Base-by-base conservation (phyloP, 1,140 invertebrate genomes). In the Pogonomyrmex californicus region DNA sequence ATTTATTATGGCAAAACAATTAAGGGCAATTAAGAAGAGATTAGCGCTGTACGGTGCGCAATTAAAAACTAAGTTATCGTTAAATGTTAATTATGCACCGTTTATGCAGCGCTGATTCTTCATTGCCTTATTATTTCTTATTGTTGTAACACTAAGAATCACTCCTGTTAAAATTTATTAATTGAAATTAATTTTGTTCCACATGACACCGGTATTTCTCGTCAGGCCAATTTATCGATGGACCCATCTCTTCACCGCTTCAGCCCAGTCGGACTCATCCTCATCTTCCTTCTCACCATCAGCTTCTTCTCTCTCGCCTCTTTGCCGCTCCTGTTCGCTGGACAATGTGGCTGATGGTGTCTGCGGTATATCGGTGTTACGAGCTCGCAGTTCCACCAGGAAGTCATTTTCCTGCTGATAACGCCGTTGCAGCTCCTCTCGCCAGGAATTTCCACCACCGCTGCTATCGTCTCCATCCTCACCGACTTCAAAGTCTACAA, bases 191-290 rank as follows among this genome's bases (percentile, higher is more conserved):
- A 2, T n/a, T 68, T 68, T 68, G n/a, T 7, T 30, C 2, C 12
- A 14, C 4, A 12, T 68, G 9, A 9, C 47, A 47, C 23, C 23
- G 17, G 41, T 78, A 41, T 9, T 30, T 17, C 38, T 41, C 4
- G 30, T n/a, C 12, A 36, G 44, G 62, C 62, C 23, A 68, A 86
- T 91, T 96, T 96, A 97, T 95, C 97, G 96, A 94, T 97, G 97
- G 62, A 97, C 96, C 97, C 97, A 97, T 91, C 97, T 95, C 91
- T 96, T 96, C 83, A 97, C 96, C 3, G 96, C 96, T 90, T 97
- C 97, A 83, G 97, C 96, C 96, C 97, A 97, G 91, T 97, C 96
- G 86, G 96, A 95, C 90, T 96, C 95, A 86, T 95, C 95, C 76
- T 97, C 97, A 9, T 95, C 95, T 71, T 97, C 96, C 82, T 95